A percentile compares a stretch with the other conserved stretches of the same genome.
phyloP scores from a whole-genome alignment of 2,797 vertebrate genomes.

The Lateolabrax maculatus region DNA sequence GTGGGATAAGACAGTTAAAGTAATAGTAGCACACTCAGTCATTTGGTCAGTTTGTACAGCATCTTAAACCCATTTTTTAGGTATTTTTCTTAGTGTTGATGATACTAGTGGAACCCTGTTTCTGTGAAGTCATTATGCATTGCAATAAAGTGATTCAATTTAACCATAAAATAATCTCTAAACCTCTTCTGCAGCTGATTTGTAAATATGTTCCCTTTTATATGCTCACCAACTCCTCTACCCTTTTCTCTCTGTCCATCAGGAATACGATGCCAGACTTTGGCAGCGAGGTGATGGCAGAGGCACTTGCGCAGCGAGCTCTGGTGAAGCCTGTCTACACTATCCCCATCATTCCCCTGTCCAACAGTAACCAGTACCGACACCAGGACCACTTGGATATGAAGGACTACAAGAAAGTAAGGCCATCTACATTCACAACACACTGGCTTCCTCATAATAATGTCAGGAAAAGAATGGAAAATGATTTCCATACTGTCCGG shows the following conservation, averaged over 20 bases:
- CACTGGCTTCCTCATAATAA: background rate
- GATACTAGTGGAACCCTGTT: background rate
- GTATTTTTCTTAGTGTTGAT: background rate
- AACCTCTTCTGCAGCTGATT: background rate
- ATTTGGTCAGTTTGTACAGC: background rate
- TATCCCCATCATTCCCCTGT: constrained; percentile 94
- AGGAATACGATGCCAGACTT: constrained; percentile 96
- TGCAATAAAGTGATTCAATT: background rate
- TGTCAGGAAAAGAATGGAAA: background rate
- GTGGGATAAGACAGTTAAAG: background rate
- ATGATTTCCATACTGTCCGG: constrained; percentile 8
- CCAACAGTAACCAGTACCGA: constrained; percentile 93
- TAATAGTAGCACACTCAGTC: background rate
- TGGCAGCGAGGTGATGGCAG: constrained; percentile 95
- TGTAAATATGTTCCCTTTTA: background rate
- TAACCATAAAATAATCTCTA: background rate
- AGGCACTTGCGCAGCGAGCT: constrained; percentile 94
- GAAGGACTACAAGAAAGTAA: constrained; percentile 95
- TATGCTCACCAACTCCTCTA: background rate
- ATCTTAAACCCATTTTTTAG: background rate
- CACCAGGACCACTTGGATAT: constrained; percentile 95
- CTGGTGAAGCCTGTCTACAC: constrained; percentile 95
- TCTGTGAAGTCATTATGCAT: background rate
- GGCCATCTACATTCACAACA: background rate
- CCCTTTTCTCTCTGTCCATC: background rate